Conservation (phyloP, 2,888 invertebrate genomes). For the Dryadula phaetusa region DNA sequence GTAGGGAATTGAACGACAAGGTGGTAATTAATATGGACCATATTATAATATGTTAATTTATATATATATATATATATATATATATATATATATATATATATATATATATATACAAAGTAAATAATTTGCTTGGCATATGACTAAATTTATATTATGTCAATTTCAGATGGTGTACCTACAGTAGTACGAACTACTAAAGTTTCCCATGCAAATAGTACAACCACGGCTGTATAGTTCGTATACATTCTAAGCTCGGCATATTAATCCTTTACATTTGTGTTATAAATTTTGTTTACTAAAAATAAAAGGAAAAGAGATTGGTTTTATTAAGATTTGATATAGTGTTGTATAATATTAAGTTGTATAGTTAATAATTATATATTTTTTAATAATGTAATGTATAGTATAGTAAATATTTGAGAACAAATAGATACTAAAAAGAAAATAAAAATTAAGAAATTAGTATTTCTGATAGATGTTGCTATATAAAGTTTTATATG, state of each 20-base stretch:
- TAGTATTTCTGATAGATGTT: background rate
- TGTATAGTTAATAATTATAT: no score
- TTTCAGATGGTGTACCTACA: conserved; percentile 32
- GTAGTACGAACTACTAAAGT: conserved; percentile 23
- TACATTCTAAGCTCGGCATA: background rate
- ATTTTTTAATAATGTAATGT: no score
- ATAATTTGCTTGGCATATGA: background rate
- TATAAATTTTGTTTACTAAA: background rate
- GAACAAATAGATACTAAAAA: no score
- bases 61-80: no score
- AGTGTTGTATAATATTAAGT: background rate
- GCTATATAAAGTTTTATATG: background rate
- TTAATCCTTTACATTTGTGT: background rate
- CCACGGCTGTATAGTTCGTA: background rate
- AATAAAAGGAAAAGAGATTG: background rate
- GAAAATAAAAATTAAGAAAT: no score
- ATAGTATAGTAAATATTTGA: no score
- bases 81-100: no score
- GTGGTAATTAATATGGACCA: no score
- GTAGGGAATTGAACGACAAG: no score
- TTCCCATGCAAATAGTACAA: conserved; percentile 10
- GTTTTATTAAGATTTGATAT: background rate
- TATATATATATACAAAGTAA: background rate
- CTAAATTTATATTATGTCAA: background rate
- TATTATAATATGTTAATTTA: no score